Conservation (phyloP, 2,113 vertebrate genomes). For the Brachionichthys hirsutus region DNA sequence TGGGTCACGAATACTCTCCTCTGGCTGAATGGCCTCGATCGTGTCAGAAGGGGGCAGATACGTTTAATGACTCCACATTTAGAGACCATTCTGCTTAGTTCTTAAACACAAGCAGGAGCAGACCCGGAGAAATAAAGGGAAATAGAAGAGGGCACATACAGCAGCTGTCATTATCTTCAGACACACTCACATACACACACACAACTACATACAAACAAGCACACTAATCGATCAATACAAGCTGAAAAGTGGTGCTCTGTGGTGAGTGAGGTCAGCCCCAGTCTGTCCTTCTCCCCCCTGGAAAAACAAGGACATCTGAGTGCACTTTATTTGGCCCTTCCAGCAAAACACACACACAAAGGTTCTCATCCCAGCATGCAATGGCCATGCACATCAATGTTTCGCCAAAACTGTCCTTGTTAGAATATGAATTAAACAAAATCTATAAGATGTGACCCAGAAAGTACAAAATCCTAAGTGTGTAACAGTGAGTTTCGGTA, state of each 20-base stretch:
- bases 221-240: conserved; percentile 56
- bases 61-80: background rate
- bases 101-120: conserved; percentile 29
- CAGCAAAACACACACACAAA: conserved; percentile 18
- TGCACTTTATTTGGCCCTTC: conserved; percentile 43
- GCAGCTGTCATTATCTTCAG: conserved; percentile 18
- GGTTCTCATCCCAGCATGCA: no score
- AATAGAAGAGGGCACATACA: background rate
- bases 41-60: background rate
- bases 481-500: conserved; percentile 9
- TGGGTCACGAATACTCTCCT: background rate
- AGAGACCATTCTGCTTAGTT: conserved; percentile 17
- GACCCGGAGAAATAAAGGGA: conserved; percentile 4
- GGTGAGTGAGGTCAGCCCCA: conserved; percentile 45
- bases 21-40: conserved; percentile 1
- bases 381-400: no score
- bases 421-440: no score
- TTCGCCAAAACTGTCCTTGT: no score
- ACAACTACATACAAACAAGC: conserved; percentile 9
- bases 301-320: conserved; percentile 53
- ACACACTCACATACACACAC: conserved; percentile 11
- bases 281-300: conserved; percentile 60
- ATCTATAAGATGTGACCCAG: no score
- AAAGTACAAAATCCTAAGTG: no score
- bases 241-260: conserved; percentile 51